Base-by-base conservation (phyloP, 2,797 vertebrate species). In the Sebastes hopkinsi region DNA sequence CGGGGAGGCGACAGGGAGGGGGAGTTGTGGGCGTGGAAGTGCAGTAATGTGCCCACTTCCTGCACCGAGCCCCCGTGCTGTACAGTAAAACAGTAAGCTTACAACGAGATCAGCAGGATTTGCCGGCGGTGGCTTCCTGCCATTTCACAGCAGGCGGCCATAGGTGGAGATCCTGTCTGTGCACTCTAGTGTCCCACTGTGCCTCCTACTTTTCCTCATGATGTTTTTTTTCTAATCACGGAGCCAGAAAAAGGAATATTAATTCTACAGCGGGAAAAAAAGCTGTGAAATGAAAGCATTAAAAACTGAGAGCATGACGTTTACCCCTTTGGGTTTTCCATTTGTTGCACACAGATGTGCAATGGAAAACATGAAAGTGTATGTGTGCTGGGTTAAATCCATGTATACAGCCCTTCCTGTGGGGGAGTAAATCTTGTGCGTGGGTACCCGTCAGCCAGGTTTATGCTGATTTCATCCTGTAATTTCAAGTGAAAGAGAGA, bases 21-120 rank as follows among this genome's bases (percentile, higher is more conserved):
- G 91, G 92, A 94, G 95, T 95, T 96, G 96, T 96, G 90, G 95
- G 94, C 72, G 80, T 93, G 87, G 91, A 93, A 74, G 89, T 85
- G 93, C 90, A 88, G 93, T 94, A 87, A 61, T 94, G 93, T 94
- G 93, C 96, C 97, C 97, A 96, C 96, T 97, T 98, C 97, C 97
- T 96, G 93, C 90, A 89, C 91, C 18, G 20, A 74, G 81, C 84
- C 77, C 56, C 79, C 72, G 86, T 59, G 78, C 84, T 87, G 85
- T 13, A 77, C 94, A 92, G 82, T 82, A 92, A 94, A 92, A 83
- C 59, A 7, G 76, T 91, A 42, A 92, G 91, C 91, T 92, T 64
- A 83, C 87, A 87, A 88, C 91, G 77, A 87, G 62, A 90, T 91
- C 92, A 93, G 79, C 94, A 80, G 74, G 82, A 92, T 88, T 91